These are phyloP conservation scores for Microcebus lehilahytsara DNA, from an alignment of 2,113 vertebrate species.

Conservation along the genomic window DNA sequence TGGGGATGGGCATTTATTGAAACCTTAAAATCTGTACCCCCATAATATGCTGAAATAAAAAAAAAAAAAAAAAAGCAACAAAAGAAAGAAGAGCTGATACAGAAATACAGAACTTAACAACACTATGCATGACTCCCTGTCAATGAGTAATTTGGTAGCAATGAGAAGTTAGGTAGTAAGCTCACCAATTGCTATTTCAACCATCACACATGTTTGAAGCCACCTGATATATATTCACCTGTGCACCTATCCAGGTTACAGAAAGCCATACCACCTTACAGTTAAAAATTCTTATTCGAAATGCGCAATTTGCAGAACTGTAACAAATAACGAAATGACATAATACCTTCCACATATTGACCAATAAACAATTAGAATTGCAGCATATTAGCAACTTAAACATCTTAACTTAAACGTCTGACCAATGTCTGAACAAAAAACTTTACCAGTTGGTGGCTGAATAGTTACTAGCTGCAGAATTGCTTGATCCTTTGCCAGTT, in stretches of 20 bases:
- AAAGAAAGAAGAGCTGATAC: background rate
- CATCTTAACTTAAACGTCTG: background rate
- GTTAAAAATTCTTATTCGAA: slow-evolving; percentile 25
- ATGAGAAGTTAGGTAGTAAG: background rate
- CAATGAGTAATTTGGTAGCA: background rate
- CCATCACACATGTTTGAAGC: background rate
- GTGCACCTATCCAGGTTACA: background rate
- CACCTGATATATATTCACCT: background rate
- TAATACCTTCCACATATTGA: background rate
- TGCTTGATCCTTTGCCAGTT: background rate
- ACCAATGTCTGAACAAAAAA: background rate
- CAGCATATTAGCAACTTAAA: background rate
- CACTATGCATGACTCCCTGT: background rate
- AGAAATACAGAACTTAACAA: background rate
- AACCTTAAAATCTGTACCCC: too few relatives aligned
- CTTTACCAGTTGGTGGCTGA: background rate
- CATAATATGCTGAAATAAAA: too few relatives aligned
- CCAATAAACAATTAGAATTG: background rate
- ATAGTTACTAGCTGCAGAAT: background rate
- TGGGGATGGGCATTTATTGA: too few relatives aligned
- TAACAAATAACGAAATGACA: background rate
- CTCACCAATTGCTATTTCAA: background rate
- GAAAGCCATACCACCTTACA: background rate
- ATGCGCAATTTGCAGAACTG: background rate
- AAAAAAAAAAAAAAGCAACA: background rate